Evolutionary conservation across 2,797 vertebrate species (phyloP).

Genomic region (Rhadinocentrus ornatus): DNA sequence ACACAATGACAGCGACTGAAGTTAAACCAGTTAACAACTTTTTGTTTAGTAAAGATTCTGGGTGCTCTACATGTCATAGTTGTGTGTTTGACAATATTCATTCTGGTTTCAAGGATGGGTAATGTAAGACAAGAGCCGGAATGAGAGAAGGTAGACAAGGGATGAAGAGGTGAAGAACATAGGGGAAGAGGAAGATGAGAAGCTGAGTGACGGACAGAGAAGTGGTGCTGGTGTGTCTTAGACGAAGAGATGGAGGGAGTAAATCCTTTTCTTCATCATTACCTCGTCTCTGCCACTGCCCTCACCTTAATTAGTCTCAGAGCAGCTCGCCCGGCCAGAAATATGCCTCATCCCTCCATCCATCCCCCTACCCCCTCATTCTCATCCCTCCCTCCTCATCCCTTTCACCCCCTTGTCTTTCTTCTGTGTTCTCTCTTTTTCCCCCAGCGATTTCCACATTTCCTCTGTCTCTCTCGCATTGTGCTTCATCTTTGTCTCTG

Average conservation of each 20-base stretch:
- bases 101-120: conserved; percentile 6
- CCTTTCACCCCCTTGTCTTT: conserved; percentile 65
- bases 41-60: not conserved
- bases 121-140: conserved; percentile 15
- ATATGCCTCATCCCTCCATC: conserved; percentile 70
- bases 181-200: conserved; percentile 29
- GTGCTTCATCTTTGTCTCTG: conserved; percentile 73
- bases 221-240: conserved; percentile 62
- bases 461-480: conserved; percentile 65
- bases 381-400: conserved; percentile 44
- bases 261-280: conserved; percentile 88
- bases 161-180: not conserved
- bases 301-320: conserved; percentile 87
- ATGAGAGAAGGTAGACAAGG: not conserved
- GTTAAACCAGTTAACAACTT: conserved; percentile 13
- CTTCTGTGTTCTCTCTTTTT: conserved; percentile 66
- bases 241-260: conserved; percentile 73
- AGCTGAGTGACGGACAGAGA: conserved; percentile 57
- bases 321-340: conserved; percentile 77
- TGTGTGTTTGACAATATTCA: not conserved
- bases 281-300: conserved; percentile 81
- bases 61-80: not conserved
- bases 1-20: not conserved
- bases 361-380: conserved; percentile 44
- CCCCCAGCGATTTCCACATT: conserved; percentile 77